These are phyloP conservation scores for Patagioenas fasciata DNA, from an alignment of 2,113 vertebrate species.

Conservation along the genomic window DNA sequence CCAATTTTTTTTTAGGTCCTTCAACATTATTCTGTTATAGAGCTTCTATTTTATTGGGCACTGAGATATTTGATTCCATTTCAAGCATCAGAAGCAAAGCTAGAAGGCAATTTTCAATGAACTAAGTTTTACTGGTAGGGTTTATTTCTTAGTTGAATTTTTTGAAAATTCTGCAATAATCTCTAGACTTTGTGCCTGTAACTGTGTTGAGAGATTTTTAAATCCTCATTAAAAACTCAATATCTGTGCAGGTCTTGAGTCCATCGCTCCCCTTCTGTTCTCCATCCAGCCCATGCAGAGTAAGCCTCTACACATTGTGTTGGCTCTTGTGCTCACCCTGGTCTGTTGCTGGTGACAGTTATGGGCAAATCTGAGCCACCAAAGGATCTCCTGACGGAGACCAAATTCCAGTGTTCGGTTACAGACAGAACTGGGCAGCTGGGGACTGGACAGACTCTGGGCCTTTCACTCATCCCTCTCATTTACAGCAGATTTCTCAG, in stretches of 20 bases:
- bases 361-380: background rate
- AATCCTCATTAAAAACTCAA: background rate
- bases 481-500: background rate
- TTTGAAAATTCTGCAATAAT: background rate
- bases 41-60: background rate
- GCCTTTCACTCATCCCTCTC: accelerated
- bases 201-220: background rate
- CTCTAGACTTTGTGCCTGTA: background rate
- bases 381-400: accelerated
- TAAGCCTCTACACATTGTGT: accelerated
- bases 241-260: accelerated
- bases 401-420: accelerated
- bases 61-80: background rate
- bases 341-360: accelerated
- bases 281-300: no score
- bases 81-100: background rate
- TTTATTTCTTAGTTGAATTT: background rate
- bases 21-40: background rate
- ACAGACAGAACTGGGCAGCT: accelerated
- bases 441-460: accelerated
- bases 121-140: background rate
- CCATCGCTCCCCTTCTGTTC: accelerated
- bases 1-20: background rate
- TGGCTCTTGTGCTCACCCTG: background rate
- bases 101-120: background rate